These are phyloP conservation scores for Drosophila percnosoma DNA, from an alignment of 2,888 invertebrate species.

Conservation along the genomic window DNA sequence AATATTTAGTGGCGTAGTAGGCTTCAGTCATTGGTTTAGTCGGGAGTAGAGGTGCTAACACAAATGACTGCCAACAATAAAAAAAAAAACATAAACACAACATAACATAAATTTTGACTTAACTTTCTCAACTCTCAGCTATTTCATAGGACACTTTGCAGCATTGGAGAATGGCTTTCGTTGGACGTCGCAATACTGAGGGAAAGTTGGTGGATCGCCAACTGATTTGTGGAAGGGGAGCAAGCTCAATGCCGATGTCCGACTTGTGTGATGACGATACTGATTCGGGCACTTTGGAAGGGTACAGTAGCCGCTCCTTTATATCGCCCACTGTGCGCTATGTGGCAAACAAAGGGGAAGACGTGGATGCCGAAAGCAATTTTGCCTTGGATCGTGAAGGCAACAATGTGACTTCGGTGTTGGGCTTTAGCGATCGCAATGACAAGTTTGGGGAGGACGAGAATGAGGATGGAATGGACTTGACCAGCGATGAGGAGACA, in stretches of 20 bases:
- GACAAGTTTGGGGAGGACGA: not conserved
- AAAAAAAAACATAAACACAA: slow-evolving; percentile 35
- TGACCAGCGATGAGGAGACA: slow-evolving; percentile 21
- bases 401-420: slow-evolving; percentile 3
- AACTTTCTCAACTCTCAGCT: not conserved
- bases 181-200: slow-evolving; percentile 53
- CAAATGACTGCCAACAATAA: slow-evolving; percentile 26
- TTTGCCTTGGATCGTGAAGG: not conserved
- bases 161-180: slow-evolving; percentile 49
- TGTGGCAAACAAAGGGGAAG: slow-evolving; percentile 24
- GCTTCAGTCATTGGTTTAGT: slow-evolving; percentile 3
- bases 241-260: slow-evolving; percentile 9
- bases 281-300: slow-evolving; percentile 26
- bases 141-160: slow-evolving; percentile 15
- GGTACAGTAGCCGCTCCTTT: slow-evolving; percentile 57
- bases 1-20: not conserved
- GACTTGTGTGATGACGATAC: slow-evolving; percentile 60
- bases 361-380: slow-evolving; percentile 8
- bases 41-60: slow-evolving; percentile 16
- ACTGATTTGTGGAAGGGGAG: slow-evolving; percentile 27
- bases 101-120: slow-evolving; percentile 4
- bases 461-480: slow-evolving; percentile 3
- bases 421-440: not conserved
- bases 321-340: slow-evolving; percentile 61
- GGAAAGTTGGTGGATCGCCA: slow-evolving; percentile 60